Base-by-base conservation (phyloP, 2,797 vertebrate species). In the Diplodus puntazzo region DNA sequence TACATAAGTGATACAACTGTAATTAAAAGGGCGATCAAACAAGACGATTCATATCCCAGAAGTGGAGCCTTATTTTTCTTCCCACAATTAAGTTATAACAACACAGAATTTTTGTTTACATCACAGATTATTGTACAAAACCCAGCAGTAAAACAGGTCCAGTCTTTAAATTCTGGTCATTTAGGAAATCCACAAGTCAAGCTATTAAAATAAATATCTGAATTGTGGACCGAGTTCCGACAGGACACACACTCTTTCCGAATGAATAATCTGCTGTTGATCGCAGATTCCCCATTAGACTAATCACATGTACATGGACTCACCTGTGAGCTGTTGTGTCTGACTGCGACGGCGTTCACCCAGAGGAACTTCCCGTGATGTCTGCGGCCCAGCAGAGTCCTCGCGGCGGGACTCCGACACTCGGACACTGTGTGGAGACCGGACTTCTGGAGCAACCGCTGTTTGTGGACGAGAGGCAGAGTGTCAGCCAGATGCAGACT, bases 301-400 rank as follows among this genome's bases (percentile, higher is more conserved):
- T 8, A 18, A 34, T 34, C n/a, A 13, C 10, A 13, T 10, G 49
- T 1, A 0, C 4, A n/a, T 2, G 0, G 9, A 83, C 87, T 71
- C 68, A 96, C 95, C 95, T 94, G 93, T 53, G 95, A 89, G 82
- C 95, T 95, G 90, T 88, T 95, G 80, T 95, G 87, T 71, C 95
- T 91, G 71, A 94, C 77, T 0, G 91, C 85, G 61, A 91, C 77
- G 0, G 92, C 57, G 50, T 87, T 94, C 46, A 94, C 87, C 91
- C 95, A 90, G 18, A 94, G 63, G 48, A 95, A 65, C 77, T 80
- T 89, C 34, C 89, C 93, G 12, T 88, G 71, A 10, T 84, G 91
- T 46, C 88, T 86, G 60, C 62, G 77, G 27, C 89, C 83, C 21
- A 94, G 73, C 62, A 93, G 73, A 64, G 87, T 62, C 69, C 88